phyloP scores from a whole-genome alignment of 2,113 vertebrate species.

The Aviceda subcristata region DNA sequence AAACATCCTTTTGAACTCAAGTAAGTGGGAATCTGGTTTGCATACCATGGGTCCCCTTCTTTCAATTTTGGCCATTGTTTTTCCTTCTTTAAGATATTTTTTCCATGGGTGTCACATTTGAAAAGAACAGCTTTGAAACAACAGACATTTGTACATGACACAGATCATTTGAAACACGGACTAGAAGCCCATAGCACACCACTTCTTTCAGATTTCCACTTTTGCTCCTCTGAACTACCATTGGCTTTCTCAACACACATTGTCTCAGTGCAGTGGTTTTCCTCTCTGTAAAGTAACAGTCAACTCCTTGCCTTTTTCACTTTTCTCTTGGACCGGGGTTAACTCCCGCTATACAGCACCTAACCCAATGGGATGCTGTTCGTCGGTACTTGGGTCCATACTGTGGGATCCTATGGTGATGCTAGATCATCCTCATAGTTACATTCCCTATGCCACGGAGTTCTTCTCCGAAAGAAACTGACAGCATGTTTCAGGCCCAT shows the following conservation, averaged over 20 bases:
- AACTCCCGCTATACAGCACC: not conserved
- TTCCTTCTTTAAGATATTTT: not conserved
- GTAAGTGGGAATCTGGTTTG: not conserved
- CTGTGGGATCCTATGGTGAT: not conserved
- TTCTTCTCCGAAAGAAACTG: not conserved
- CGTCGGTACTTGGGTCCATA: not conserved
- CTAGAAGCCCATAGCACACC: not conserved
- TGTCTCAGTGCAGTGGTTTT: not conserved
- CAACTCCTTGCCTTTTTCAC: not conserved
- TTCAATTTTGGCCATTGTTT: not conserved
- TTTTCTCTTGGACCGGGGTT: not conserved
- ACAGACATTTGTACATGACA: not conserved
- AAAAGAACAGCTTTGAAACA: not conserved
- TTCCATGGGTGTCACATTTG: not conserved
- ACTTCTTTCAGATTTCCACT: not conserved
- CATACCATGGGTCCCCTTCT: not conserved
- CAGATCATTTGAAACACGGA: rapidly evolving
- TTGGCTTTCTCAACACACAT: not conserved
- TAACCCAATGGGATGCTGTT: not conserved
- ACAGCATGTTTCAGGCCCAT: not conserved
- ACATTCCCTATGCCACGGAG: not conserved
- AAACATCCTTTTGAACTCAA: not conserved
- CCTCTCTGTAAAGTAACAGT: not conserved
- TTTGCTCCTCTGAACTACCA: not conserved
- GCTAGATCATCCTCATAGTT: not conserved